Base-by-base conservation (phyloP, 2,888 invertebrate genomes). In the Lasiommata megera region DNA sequence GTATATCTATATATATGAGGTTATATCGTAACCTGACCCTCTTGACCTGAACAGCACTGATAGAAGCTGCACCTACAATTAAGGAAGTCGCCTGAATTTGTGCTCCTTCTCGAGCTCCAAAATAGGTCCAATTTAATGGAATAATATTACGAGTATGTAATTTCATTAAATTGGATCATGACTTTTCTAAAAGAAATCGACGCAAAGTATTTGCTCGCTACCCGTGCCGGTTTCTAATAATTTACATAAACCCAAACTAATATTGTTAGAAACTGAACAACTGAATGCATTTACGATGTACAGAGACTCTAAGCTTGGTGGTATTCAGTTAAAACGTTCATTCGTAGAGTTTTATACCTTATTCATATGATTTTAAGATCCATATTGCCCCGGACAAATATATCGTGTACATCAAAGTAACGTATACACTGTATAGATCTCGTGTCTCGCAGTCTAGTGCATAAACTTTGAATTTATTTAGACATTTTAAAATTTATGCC, bases 401-500 rank as follows among this genome's bases (percentile, higher is more conserved):
- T 46, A 46, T 14, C 12, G 16, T 16, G 46, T 31, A 28, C 50
- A 38, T 52, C 38, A 41, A 52, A 41, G 40, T 52, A 41, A 40
- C 31, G 41, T 17, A 41, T 40, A 41, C n/a, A n/a, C 38, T 41
- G 5, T 23, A 52, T 40, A 52, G 28, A 41, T 31, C 52, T 31
- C 50, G 9, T 52, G 52, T 52, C 52, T 41, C 52, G 52, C 52
- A 52, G 29, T 52, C 52, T 40, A 52, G 52, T 52, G 53, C 43
- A 53, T 53, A 53, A 53, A 53, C 53, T 53, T 53, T 53, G 43
- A 53, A 53, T 53, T 53, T 53, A 53, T 53, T 44, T 53, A 36
- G 53, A 53, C 44, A 16, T 53, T 53, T 53, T 44, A 53, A 53
- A 53, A 53, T 53, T 53, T 53, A 53, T 53, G 17, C 23, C 34